These are phyloP conservation scores for Artemia sinica DNA, from an alignment of 2,888 invertebrate species.

Conservation along the genomic window DNA sequence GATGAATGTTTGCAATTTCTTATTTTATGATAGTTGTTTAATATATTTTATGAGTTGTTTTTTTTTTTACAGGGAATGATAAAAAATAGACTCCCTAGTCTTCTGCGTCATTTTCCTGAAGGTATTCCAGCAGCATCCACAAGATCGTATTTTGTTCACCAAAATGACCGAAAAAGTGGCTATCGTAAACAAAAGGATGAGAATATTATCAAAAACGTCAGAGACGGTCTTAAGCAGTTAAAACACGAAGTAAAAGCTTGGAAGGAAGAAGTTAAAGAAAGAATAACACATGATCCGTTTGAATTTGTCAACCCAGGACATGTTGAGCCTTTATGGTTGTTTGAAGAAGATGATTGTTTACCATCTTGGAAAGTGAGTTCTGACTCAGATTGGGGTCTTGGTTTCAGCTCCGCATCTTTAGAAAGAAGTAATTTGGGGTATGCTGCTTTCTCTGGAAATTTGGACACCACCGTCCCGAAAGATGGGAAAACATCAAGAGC, in stretches of 20 bases:
- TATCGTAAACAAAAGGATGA: background rate
- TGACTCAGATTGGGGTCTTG: constrained; percentile 65
- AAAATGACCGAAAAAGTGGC: background rate
- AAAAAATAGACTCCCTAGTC: no score
- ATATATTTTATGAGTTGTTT: no score
- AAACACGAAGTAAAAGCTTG: constrained; percentile 48
- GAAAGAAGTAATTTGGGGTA: constrained; percentile 45
- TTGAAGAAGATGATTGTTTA: constrained; percentile 42
- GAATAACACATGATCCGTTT: constrained; percentile 44
- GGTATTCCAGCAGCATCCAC: no score
- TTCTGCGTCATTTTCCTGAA: no score
- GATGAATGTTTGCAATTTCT: no score
- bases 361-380: constrained; percentile 52
- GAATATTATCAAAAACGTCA: background rate
- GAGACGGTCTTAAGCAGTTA: constrained; percentile 45
- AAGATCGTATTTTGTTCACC: background rate
- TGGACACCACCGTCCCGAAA: constrained; percentile 51
- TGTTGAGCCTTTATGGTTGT: constrained; percentile 54
- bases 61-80: no score
- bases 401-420: constrained; percentile 48
- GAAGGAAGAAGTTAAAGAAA: constrained; percentile 47
- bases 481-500: constrained; percentile 59
- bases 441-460: constrained; percentile 51
- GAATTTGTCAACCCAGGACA: constrained; percentile 43
- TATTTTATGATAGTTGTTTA: no score